Evolutionary conservation across 2,113 vertebrate genomes (phyloP).

Genomic region (Rhodinocichla rosea): DNA sequence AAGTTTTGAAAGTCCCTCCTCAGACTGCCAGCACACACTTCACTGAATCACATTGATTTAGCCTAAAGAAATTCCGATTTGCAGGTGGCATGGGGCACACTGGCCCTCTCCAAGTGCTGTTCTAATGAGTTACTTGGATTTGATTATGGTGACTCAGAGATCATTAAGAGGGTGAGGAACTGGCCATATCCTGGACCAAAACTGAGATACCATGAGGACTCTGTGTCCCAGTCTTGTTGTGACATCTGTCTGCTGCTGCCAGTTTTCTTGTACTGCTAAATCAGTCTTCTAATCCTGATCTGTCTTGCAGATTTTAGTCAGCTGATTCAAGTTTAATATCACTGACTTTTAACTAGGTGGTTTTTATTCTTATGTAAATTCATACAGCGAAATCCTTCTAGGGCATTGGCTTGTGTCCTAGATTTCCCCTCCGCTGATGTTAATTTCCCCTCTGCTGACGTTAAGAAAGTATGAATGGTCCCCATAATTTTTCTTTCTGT

Average conservation of each 20-base stretch:
- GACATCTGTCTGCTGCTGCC: fast-evolving
- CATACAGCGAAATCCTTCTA: not conserved
- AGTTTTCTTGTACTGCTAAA: not conserved
- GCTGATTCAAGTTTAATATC: not conserved
- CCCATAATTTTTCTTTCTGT: not conserved
- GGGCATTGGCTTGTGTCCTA: not conserved
- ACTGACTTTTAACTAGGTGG: not conserved
- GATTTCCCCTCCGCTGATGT: not conserved
- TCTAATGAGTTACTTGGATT: not conserved
- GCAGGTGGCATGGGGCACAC: not conserved
- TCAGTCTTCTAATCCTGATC: too few species aligned
- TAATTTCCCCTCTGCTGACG: not conserved
- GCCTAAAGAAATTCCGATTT: not conserved
- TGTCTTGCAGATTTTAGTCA: not conserved
- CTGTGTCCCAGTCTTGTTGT: not conserved
- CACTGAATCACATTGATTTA: not conserved
- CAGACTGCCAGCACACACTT: not conserved
- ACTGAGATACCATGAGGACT: not conserved
- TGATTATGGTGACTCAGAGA: not conserved
- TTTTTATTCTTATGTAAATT: not conserved
- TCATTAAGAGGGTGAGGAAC: not conserved
- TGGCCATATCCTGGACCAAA: not conserved
- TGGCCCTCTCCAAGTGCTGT: not conserved
- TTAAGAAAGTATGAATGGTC: not conserved
- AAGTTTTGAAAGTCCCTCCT: not conserved